phyloP scores from a whole-genome alignment of 2,113 vertebrate genomes.

The Zosterops lateralis region DNA sequence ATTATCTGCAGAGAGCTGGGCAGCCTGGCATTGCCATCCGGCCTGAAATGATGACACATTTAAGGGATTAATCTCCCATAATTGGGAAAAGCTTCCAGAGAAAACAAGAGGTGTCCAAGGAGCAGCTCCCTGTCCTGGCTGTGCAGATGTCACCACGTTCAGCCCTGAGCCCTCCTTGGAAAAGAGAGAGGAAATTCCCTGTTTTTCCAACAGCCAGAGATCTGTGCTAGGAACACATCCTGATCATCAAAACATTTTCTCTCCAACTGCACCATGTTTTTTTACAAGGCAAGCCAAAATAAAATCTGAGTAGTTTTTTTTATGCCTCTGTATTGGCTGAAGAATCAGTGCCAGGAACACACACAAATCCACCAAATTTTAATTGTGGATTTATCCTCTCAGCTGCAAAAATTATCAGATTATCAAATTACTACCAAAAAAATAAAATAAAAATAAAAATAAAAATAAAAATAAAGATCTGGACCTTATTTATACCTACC shows the following conservation, averaged over 20 bases:
- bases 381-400: neutral
- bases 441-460: neutral
- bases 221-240: neutral
- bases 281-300: neutral
- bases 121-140: neutral
- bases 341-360: accelerated
- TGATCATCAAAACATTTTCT: neutral
- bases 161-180: neutral
- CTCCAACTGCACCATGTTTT: neutral
- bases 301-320: neutral
- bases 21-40: neutral
- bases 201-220: neutral
- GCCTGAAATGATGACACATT: neutral
- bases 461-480: neutral
- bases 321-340: accelerated
- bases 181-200: neutral
- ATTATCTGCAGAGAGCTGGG: accelerated
- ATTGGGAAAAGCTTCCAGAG: neutral
- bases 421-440: too few relatives aligned
- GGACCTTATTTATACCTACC: neutral
- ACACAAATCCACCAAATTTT: neutral
- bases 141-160: constrained; percentile 26
- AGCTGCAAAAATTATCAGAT: neutral
- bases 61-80: neutral
- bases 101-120: neutral